Conservation (phyloP, 2,113 vertebrate species). For the Amblyornis subalaris region DNA sequence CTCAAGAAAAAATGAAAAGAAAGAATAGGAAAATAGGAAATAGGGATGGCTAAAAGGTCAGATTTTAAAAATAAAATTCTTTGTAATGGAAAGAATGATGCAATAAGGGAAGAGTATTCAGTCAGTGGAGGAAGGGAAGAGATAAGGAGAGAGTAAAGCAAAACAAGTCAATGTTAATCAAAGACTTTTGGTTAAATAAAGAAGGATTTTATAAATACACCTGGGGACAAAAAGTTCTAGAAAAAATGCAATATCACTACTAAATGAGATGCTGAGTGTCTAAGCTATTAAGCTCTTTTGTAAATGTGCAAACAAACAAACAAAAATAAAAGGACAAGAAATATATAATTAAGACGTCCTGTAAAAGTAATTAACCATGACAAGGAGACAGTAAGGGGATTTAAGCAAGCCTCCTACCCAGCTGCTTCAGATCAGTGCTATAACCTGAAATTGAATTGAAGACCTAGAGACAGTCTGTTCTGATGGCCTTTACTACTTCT, state of each 20-base stretch:
- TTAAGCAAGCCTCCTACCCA: conserved; percentile 9
- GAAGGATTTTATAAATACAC: not conserved
- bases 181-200: not conserved
- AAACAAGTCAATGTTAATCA: not conserved
- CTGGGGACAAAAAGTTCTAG: not conserved
- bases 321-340: not conserved
- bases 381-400: not conserved
- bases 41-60: not conserved
- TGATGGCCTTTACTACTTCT: conserved; percentile 1
- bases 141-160: not conserved
- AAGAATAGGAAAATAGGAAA: not conserved
- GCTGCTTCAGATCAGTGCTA: conserved; percentile 9
- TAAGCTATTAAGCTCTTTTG: not conserved
- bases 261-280: not conserved
- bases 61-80: not conserved
- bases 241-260: not conserved
- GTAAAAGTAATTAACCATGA: not conserved
- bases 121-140: not conserved
- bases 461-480: not conserved
- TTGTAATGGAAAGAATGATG: not conserved
- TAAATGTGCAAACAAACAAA: not conserved
- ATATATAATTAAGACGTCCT: not conserved
- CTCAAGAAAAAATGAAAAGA: not conserved
- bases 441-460: conserved; percentile 23
- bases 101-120: not conserved